A percentile compares a stretch with the other conserved stretches of the same genome.
Conservation (phyloP, 2,113 vertebrate species). For the Salminus brasiliensis region DNA sequence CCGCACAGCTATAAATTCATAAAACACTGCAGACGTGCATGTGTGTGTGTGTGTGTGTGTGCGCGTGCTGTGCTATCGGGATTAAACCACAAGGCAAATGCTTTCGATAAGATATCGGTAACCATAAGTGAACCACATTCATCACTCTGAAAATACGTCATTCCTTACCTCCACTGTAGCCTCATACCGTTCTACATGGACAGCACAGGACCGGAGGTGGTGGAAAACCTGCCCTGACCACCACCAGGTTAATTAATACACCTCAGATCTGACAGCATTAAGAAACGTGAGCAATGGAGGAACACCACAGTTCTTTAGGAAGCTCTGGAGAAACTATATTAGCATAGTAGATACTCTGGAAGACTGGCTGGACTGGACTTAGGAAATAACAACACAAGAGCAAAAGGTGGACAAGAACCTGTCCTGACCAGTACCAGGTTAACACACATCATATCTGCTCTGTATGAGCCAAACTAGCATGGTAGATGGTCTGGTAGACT, state of each 20-base stretch:
- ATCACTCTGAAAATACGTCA: neutral
- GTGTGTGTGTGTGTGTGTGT: neutral
- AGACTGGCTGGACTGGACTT: no score
- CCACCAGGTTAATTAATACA: neutral
- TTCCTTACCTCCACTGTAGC: neutral
- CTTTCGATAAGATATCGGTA: neutral
- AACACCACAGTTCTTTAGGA: no score
- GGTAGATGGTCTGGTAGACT: no score
- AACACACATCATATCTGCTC: no score
- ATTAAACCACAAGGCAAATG: neutral
- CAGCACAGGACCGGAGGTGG: neutral
- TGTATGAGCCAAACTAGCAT: no score
- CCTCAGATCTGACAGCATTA: neutral
- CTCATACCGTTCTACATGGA: neutral
- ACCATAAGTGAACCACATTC: neutral
- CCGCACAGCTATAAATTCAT: neutral
- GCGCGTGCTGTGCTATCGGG: neutral
- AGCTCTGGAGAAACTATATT: no score
- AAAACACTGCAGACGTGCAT: neutral
- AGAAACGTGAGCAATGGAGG: neutral
- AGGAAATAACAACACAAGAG: no score
- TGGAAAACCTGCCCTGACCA: no score
- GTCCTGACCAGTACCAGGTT: no score
- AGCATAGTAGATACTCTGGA: no score
- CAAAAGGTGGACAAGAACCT: no score